Evolutionary conservation across 2,797 vertebrate species (phyloP).

Genomic region (Morus bassanus): DNA sequence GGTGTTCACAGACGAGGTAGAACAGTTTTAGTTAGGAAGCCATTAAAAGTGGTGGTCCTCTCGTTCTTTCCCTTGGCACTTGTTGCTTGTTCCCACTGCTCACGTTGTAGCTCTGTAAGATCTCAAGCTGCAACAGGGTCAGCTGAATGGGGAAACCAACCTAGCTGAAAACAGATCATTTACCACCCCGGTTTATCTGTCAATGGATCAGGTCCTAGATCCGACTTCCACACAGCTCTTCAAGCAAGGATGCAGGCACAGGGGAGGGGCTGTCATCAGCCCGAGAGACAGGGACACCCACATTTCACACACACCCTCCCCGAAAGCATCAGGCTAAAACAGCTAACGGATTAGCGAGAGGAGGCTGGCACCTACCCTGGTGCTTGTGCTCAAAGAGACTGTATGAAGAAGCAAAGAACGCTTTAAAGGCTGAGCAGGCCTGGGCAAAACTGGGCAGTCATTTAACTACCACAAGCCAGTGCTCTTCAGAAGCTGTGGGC

Average conservation of each 20-base stretch:
- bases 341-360: background rate
- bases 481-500: background rate
- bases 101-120: background rate
- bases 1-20: accelerated
- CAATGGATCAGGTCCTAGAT: background rate
- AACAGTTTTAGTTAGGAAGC: background rate
- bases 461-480: background rate
- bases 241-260: background rate
- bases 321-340: background rate
- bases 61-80: background rate
- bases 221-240: background rate
- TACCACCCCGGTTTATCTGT: background rate
- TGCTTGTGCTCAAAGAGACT: background rate
- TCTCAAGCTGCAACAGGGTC: background rate
- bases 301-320: background rate
- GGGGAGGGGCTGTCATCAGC: background rate
- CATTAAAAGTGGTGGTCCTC: background rate
- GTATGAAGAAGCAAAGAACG: background rate
- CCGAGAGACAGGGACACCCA: background rate
- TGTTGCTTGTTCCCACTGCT: background rate
- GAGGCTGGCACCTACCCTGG: background rate
- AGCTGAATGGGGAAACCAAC: background rate
- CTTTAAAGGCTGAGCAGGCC: constrained; percentile 1
- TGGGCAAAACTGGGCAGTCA: background rate
- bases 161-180: background rate